Base-by-base conservation (phyloP, 2,888 invertebrate genomes). In the Polydrusus pterygomalis region DNA sequence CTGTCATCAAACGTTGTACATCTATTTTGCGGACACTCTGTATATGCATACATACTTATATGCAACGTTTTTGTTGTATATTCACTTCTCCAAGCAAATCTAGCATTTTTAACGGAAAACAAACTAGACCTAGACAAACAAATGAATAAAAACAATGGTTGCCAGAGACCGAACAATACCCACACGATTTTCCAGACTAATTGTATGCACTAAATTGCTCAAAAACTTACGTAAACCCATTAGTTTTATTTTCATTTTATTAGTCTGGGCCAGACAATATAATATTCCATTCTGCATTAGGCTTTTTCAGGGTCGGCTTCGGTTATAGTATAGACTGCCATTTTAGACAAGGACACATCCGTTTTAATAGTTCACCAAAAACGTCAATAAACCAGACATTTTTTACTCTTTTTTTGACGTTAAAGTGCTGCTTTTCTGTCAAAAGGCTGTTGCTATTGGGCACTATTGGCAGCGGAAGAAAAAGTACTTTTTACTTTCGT, bases 121-220 rank as follows among this genome's bases (percentile, higher is more conserved):
- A 7, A 2, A 47, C 10, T 13, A 25, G 25, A 54, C 54, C 54
- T 54, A 54, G 54, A 54, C 54, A 54, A 54, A 25, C 54, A 25
- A 17, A 13, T 25, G 20, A 54, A 54, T 25, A 20, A 54, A 54
- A 25, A 11, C 25, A 54, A 9, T 54, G 6, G 25, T 25, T 25
- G 10, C 54, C 2, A 54, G 5, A 11, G 54, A 25, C 54, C 15
- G 54, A 54, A 25, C 54, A 54, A 54, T 54, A 54, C 54, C 54
- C 54, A 54, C 54, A 54, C 54, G 13, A 54, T 25, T 20, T 25
- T 11, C 54, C 25, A 54, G 54, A 54, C 54, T 54, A 54, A 54
- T 54, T 54, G 10, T 20, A 54, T 54, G 25, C 20, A 54, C 25
- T 54, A 54, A 54, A 54, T 54, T 54, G 20, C 25, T n/a, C 13